phyloP scores from a whole-genome alignment of 2,113 vertebrate species.

The Chionomys nivalis region DNA sequence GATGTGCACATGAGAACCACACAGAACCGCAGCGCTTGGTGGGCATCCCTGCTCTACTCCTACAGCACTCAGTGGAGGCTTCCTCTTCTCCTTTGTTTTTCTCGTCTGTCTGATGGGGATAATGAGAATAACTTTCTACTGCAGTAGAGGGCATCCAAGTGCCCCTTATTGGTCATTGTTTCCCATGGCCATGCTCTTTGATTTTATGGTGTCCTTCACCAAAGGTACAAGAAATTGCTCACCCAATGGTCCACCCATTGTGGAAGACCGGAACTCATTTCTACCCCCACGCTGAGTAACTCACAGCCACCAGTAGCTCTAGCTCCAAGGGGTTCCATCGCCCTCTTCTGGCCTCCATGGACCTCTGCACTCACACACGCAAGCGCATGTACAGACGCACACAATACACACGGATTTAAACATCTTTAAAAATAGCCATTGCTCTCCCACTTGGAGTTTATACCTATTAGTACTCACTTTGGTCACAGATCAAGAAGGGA shows the following conservation, averaged over 20 bases:
- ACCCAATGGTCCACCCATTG: no score
- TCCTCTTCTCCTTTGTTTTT: neutral
- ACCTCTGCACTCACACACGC: neutral
- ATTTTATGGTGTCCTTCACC: neutral
- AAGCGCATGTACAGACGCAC: neutral
- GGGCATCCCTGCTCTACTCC: neutral
- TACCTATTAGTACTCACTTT: neutral
- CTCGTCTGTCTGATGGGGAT: neutral
- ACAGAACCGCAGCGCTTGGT: neutral
- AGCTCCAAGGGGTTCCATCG: no score
- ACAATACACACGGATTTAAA: neutral
- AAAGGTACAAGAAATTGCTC: neutral
- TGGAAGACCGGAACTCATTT: neutral
- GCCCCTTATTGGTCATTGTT: neutral
- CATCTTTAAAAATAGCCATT: neutral
- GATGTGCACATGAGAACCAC: neutral
- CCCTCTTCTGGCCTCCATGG: neutral
- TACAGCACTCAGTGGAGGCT: neutral
- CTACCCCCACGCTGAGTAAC: neutral
- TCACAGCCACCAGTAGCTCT: neutral
- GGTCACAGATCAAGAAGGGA: neutral
- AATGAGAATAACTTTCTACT: no score
- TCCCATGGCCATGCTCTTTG: neutral
- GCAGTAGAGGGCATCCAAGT: fast-evolving
- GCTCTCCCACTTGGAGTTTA: neutral